Evolutionary conservation across 1,140 invertebrate species (phyloP).

Genomic region (Drosophila seguyi): DNA sequence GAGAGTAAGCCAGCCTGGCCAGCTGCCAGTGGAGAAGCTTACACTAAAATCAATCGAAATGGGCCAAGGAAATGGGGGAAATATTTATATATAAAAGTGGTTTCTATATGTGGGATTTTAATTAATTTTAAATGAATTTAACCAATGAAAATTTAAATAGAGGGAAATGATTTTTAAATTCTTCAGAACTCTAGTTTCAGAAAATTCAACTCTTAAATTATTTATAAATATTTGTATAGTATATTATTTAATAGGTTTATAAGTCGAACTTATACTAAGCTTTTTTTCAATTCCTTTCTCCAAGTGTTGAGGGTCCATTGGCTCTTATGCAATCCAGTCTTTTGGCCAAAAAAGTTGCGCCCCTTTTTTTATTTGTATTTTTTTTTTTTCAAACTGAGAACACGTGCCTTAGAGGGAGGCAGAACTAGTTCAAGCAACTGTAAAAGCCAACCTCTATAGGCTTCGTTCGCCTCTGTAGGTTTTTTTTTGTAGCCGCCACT

Average conservation of each 20-base stretch:
- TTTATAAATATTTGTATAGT: background rate
- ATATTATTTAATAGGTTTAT: background rate
- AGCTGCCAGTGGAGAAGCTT: conserved; percentile 29
- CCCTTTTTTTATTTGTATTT: conserved; percentile 43
- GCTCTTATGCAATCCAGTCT: conserved; percentile 72
- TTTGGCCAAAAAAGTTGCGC: conserved; percentile 54
- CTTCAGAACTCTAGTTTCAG: no score
- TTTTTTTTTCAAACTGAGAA: conserved; percentile 36
- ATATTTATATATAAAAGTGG: background rate
- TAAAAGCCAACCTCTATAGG: conserved; percentile 66
- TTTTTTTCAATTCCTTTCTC: background rate
- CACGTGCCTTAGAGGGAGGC: conserved; percentile 47
- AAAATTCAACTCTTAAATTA: no score
- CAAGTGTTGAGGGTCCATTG: conserved; percentile 22
- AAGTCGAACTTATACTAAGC: no score
- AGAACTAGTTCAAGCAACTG: conserved; percentile 82
- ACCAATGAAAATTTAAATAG: background rate
- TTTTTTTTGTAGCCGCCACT: conserved; percentile 33
- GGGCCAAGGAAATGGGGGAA: background rate
- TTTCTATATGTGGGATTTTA: no score
- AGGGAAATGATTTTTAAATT: no score
- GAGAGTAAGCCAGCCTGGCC: conserved; percentile 29
- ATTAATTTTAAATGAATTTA: no score
- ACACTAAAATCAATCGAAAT: conserved; percentile 17
- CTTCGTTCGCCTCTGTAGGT: conserved; percentile 26